Base-by-base conservation (phyloP, 53 echinoderm and acorn worm genomes). In the Temnopleurus reevesii region DNA sequence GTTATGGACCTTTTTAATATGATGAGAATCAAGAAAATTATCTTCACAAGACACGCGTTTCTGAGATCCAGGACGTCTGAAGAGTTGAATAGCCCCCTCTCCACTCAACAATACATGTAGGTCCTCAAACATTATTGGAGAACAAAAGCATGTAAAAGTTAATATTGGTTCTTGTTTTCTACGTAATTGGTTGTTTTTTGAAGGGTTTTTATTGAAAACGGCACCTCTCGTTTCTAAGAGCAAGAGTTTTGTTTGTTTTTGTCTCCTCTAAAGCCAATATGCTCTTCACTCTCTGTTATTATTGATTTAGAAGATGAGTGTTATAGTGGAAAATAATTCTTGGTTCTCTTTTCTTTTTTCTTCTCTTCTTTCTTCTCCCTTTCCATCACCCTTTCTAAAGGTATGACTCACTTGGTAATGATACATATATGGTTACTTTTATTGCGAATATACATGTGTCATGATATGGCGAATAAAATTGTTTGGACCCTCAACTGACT, bases 221-320 rank as follows among this genome's bases (percentile, higher is more conserved):
- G 21, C 41, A 36, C 28, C 43, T 12, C 56, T 0, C 7, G 6
- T 33, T 71, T 71, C n/a, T 28, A 49, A 79, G 49, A 5, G 49
- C 25, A 23, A 79, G 51, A 15, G 49, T 27, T 43, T 28, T 46
- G 79, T 49, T 28, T 79, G 45, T 79, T 79, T 46, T 79, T 79
- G 51, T 79, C 46, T 49, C 12, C 46, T 27, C 49, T 13, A 49
- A n/a, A n/a, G n/a, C n/a, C n/a, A n/a, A n/a, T n/a, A n/a, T 79
- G 28, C 49, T 1, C 19, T 79, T 71, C 46, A 49, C 46, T 47
- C 46, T 79, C 46, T 49, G 79, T 47, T 46, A 79, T 79, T 79
- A 79, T 79, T 79, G 79, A 79, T 47, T 79, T 29, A 28, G 79
- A 79, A 30, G 79, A 79, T 46, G 79, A 27, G 28, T 4, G 27